Base-by-base conservation (phyloP, 2,888 invertebrate genomes). In the Macrosoma leucophasiata region DNA sequence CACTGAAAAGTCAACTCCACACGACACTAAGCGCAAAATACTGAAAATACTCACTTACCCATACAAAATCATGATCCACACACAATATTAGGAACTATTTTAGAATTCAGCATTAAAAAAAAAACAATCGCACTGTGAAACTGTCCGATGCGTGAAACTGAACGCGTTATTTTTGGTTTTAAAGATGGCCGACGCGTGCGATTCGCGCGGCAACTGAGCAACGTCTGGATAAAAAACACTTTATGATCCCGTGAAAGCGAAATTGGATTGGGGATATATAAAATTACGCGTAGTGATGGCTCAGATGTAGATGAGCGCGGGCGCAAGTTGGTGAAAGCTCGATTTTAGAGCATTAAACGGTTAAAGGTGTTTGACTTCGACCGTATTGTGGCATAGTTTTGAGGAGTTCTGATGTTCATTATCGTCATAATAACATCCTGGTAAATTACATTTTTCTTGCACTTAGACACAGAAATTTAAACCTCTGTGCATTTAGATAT, bases 221-320 rank as follows among this genome's bases (percentile, higher is more conserved):
- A 52, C 64, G 49, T 57, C 59, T 62, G 62, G 57, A 48, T 52
- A 48, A 53, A 54, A 54, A 48, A 42, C 13, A 48, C 46, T 48
- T 55, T 60, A 57, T 56, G 55, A 59, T 56, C 57, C 54, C 52
- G 55, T 41, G 49, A 55, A 66, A 61, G 66, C 62, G 51, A 63
- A 67, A 69, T 62, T 58, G 70, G 69, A 69, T 67, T 59, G 54
- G 68, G 64, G 61, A 72, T 70, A 78, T 76, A 72, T 77, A 75
- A 74, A 68, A 72, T 77, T 71, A 68, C 74, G 21, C 28, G 20
- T 49, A 60, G 62, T 58, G 63, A 38, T 54, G 62, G 46, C 25
- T 23, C 14, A n/a, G n/a, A n/a, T n/a, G n/a, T n/a, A n/a, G n/a
- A n/a, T n/a, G n/a, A n/a, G n/a, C n/a, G n/a, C n/a, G n/a, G n/a